Evolutionary conservation across 2,888 invertebrate species (phyloP), one percentile per base, ranked within the genome.

Genomic region (Hetaerina titia): DNA sequence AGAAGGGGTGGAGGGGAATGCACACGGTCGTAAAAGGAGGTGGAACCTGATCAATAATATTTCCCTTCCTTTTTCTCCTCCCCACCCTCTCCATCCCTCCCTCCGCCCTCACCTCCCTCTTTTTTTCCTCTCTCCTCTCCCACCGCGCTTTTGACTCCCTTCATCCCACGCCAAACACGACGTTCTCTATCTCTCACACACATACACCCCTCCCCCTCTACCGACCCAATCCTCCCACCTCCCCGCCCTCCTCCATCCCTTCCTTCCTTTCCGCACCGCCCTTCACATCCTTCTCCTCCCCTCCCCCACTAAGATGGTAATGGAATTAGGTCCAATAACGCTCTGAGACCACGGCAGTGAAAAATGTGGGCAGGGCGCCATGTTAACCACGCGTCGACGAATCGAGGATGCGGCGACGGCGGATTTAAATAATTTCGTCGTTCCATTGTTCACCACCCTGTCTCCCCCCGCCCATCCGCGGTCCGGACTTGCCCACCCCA

Each of bases 291-390:
- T 13, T 13, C 69, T 13, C 17, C 56, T 11, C 60, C 17, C 90
- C 19, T 0, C n/a, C n/a, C 69, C 74, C 92, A 69, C 69, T 57
- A 69, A 92, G 92, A 92, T 69, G 69, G 69, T 92, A 92, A 92
- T 92, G 92, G 92, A 92, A 92, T 92, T 92, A 92, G 92, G 64
- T 92, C 92, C 92, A 92, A 92, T 92, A 92, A 92, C 63, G 92
- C 92, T 92, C 69, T 7, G 92, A 92, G 92, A 92, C 92, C 92
- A 92, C 92, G 92, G 92, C 17, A 92, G 92, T 69, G 92, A 92
- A 92, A 92, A 92, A 92, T 92, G 92, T 56, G 92, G 92, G 92
- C 92, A 92, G 22, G 92, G 92, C 64, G 92, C 92, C 92, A 92
- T 69, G 69, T 92, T 69, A 69, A 92, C 69, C 92, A 92, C 92